These are phyloP conservation scores for Athetis lepigone DNA, from an alignment of 2,888 invertebrate species.

Conservation along the genomic window DNA sequence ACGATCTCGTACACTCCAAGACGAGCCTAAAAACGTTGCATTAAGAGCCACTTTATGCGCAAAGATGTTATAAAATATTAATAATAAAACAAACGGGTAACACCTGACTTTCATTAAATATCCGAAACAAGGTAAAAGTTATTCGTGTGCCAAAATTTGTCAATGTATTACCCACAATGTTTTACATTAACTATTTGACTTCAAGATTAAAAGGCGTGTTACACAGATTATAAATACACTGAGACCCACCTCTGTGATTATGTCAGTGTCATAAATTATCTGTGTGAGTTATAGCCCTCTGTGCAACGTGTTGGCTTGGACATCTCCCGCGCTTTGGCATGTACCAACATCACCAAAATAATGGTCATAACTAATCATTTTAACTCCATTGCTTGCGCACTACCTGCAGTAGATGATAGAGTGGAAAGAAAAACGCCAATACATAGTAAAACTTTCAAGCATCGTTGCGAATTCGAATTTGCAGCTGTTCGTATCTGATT, in stretches of 20 bases:
- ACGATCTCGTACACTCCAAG: no score
- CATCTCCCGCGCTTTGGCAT: slow-evolving; percentile 16
- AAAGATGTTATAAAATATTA: no score
- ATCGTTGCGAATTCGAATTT: not conserved
- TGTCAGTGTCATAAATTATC: slow-evolving; percentile 44
- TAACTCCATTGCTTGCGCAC: slow-evolving; percentile 13
- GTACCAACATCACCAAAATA: not conserved
- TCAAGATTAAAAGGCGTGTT: slow-evolving; percentile 37
- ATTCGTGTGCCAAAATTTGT: slow-evolving; percentile 21
- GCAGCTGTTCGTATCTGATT: slow-evolving; percentile 55
- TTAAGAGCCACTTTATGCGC: no score
- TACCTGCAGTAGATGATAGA: rapidly evolving
- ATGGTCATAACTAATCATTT: not conserved
- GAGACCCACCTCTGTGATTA: slow-evolving; percentile 40
- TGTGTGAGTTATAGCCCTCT: slow-evolving; percentile 51
- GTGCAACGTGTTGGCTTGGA: slow-evolving; percentile 42
- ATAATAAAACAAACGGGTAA: no score
- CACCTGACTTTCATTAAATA: no score
- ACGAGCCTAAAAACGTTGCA: no score
- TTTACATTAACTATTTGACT: slow-evolving; percentile 18
- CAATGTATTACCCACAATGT: slow-evolving; percentile 16
- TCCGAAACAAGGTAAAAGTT: slow-evolving; percentile 4
- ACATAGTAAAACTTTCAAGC: not conserved
- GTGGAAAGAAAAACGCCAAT: slow-evolving; percentile 10
- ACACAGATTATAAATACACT: slow-evolving; percentile 50